phyloP scores from a whole-genome alignment of 2,797 vertebrate species.

The Bovichtus diacanthus region DNA sequence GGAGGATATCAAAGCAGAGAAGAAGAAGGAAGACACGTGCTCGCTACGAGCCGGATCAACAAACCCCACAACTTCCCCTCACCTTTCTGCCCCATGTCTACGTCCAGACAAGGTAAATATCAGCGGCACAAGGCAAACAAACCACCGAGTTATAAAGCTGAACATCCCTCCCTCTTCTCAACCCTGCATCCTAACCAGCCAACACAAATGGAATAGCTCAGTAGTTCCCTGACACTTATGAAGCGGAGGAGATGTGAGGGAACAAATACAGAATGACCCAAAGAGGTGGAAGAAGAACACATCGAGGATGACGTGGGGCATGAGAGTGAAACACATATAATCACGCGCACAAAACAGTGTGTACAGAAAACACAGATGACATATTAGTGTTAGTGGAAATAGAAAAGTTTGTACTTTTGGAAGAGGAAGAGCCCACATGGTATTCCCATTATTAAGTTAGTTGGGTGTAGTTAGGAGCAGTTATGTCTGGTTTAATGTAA shows the following conservation, averaged over 20 bases:
- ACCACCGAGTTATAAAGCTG: constrained; percentile 28
- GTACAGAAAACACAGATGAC: constrained; percentile 59
- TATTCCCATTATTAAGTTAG: constrained; percentile 41
- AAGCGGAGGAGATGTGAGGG: constrained; percentile 14
- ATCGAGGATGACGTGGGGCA: constrained; percentile 44
- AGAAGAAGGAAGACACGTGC: constrained; percentile 12
- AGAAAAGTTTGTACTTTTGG: constrained; percentile 30
- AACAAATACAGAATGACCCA: constrained; percentile 64
- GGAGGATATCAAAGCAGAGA: constrained; percentile 63
- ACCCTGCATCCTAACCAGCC: constrained; percentile 32
- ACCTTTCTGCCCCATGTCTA: background rate
- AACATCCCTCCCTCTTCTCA: background rate
- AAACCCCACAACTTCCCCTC: constrained; percentile 11
- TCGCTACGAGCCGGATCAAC: constrained; percentile 25
- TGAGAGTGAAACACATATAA: constrained; percentile 47
- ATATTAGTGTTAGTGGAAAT: constrained; percentile 47
- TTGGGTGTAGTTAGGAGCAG: constrained; percentile 55
- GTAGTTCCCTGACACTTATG: constrained; percentile 55
- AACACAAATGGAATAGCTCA: constrained; percentile 36
- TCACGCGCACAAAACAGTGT: constrained; percentile 49
- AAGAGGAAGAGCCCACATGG: constrained; percentile 26
- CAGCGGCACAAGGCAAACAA: constrained; percentile 40
- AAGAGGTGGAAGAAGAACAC: constrained; percentile 55
- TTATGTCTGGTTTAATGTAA: constrained; percentile 73
- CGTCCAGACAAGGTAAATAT: constrained; percentile 55